Conservation (phyloP, 2,888 invertebrate genomes). For the Rhamphomyia laevipes region DNA sequence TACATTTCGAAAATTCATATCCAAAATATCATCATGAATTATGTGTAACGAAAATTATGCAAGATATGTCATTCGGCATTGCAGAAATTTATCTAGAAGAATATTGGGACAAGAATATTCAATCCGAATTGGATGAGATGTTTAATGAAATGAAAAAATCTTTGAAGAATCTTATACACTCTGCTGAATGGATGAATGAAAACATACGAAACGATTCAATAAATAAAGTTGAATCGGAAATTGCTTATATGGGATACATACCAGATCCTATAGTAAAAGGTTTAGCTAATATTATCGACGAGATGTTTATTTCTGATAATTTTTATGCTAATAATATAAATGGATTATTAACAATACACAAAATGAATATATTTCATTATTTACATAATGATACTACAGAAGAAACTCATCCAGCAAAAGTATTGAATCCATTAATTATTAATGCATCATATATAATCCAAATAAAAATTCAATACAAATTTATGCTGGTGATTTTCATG, state of each 20-base stretch:
- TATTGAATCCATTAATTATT: constrained; percentile 1
- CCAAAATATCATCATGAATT: background rate
- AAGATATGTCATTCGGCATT: background rate
- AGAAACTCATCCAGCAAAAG: background rate
- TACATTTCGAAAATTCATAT: background rate
- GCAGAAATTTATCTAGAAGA: background rate
- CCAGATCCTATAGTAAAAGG: background rate
- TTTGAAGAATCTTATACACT: background rate
- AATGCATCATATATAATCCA: constrained; percentile 5
- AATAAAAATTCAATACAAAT: constrained; percentile 4
- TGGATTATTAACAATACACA: background rate
- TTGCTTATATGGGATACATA: background rate
- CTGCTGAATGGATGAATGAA: background rate
- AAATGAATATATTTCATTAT: background rate
- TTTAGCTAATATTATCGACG: background rate
- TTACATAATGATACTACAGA: background rate
- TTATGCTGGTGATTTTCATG: background rate
- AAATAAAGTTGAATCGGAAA: too few species aligned
- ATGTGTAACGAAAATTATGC: background rate
- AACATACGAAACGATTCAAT: background rate
- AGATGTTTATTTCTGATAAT: background rate
- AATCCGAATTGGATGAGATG: background rate
- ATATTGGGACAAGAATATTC: background rate
- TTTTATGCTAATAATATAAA: background rate
- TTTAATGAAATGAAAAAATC: background rate